These are phyloP conservation scores for Phalacrocorax aristotelis DNA, from an alignment of 2,113 vertebrate species.

Conservation along the genomic window DNA sequence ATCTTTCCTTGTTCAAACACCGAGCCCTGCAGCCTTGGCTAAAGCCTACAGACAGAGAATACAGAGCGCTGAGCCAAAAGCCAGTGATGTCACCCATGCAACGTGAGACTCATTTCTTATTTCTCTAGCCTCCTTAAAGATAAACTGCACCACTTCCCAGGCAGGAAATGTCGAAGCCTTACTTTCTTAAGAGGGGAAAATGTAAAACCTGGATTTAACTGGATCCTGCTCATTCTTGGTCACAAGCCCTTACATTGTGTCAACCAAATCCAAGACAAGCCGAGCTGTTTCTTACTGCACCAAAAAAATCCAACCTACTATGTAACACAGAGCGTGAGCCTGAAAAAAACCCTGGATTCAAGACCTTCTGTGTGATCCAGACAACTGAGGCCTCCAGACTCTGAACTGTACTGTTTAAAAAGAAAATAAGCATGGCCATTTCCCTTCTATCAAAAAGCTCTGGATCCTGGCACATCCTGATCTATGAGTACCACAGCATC, in stretches of 20 bases:
- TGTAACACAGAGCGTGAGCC: not conserved
- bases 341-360: not conserved
- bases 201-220: conserved; percentile 43
- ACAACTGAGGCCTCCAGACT: not conserved
- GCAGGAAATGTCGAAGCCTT: conserved; percentile 49
- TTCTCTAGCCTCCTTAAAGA: conserved; percentile 87
- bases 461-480: not conserved
- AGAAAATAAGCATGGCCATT: not conserved
- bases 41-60: conserved; percentile 77
- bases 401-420: not conserved
- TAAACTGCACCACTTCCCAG: conserved; percentile 77
- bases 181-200: conserved; percentile 51
- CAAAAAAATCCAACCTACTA: not conserved
- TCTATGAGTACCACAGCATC: not conserved
- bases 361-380: not conserved
- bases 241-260: not conserved
- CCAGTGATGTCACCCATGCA: conserved; percentile 91
- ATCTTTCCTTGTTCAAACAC: conserved; percentile 72
- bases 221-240: not conserved
- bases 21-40: conserved; percentile 79
- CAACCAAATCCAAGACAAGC: not conserved
- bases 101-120: conserved; percentile 90
- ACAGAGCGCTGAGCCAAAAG: conserved; percentile 79
- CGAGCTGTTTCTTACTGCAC: not conserved
- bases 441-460: not conserved